Conservation (phyloP, 2,113 vertebrate species). For the Anoplopoma fimbria region DNA sequence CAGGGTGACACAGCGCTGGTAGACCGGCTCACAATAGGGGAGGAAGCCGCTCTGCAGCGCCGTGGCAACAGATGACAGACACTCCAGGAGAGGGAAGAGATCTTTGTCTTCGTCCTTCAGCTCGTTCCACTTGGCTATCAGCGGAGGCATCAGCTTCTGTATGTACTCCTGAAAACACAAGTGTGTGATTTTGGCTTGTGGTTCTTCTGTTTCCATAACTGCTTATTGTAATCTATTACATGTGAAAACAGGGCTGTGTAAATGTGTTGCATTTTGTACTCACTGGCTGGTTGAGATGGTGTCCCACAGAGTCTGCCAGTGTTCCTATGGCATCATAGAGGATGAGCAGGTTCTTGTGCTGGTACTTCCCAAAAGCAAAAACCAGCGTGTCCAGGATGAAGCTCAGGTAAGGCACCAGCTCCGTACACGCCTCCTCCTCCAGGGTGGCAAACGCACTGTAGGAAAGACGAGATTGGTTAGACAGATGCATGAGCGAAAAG, state of each 20-base stretch:
- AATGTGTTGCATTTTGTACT: constrained; percentile 42
- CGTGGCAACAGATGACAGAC: constrained; percentile 93
- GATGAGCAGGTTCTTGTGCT: constrained; percentile 97
- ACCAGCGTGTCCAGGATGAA: constrained; percentile 96
- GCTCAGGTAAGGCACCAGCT: constrained; percentile 96
- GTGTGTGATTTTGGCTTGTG: neutral
- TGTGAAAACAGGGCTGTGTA: neutral
- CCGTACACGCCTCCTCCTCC: constrained; percentile 95
- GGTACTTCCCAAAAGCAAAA: constrained; percentile 97
- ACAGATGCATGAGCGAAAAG: neutral
- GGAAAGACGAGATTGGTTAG: neutral
- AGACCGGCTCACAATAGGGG: constrained; percentile 95
- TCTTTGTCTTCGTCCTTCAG: constrained; percentile 96
- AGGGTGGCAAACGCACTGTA: constrained; percentile 93
- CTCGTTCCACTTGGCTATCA: constrained; percentile 96
- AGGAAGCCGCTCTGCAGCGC: constrained; percentile 95
- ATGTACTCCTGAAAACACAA: constrained; percentile 88
- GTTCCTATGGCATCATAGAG: constrained; percentile 97
- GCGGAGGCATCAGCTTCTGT: constrained; percentile 93
- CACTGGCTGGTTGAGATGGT: constrained; percentile 95
- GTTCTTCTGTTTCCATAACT: neutral
- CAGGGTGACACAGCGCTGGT: constrained; percentile 95
- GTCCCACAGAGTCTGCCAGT: constrained; percentile 93
- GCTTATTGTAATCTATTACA: neutral
- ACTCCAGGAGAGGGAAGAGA: constrained; percentile 93